A percentile compares a stretch with the other conserved stretches of the same genome.
phyloP scores from a whole-genome alignment of 2,113 vertebrate genomes.

The Amphilophus citrinellus region DNA sequence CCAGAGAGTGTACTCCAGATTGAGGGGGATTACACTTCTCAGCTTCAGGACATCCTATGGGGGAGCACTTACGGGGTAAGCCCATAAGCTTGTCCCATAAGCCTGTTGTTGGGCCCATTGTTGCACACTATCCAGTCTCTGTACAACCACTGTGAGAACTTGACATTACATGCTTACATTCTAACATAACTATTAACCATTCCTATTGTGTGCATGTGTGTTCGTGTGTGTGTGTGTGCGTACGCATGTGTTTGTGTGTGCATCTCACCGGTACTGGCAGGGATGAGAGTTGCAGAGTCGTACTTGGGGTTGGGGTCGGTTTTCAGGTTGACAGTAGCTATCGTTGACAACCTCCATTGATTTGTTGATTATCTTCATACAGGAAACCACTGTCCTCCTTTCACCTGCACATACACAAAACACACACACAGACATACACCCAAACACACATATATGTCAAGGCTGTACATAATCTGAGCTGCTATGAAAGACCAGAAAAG shows the following conservation, averaged over 20 bases:
- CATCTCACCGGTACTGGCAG: slow-evolving; percentile 92
- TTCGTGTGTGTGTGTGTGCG: not conserved
- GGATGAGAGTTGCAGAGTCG: slow-evolving; percentile 90
- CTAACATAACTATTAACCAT: too few species aligned
- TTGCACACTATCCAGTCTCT: too few species aligned
- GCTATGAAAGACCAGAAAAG: not conserved
- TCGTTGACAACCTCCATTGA: slow-evolving; percentile 88
- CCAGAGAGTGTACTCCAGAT: too few species aligned
- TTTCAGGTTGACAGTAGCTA: slow-evolving; percentile 87
- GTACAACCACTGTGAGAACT: too few species aligned
- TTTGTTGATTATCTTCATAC: slow-evolving; percentile 91
- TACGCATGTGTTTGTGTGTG: not conserved
- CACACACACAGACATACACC: not conserved
- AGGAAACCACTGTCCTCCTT: slow-evolving; percentile 90
- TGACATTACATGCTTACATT: too few species aligned
- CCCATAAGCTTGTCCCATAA: too few species aligned
- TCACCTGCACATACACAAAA: slow-evolving; percentile 82
- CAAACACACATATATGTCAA: not conserved
- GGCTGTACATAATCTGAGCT: fast-evolving
- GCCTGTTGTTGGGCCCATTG: too few species aligned
- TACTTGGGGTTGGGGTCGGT: slow-evolving; percentile 88
- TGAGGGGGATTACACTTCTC: too few species aligned
- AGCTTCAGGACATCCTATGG: too few species aligned
- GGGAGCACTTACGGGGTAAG: too few species aligned
- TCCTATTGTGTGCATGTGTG: too few species aligned